phyloP scores from a whole-genome alignment of 2,797 vertebrate species.

The Spinus pinus region DNA sequence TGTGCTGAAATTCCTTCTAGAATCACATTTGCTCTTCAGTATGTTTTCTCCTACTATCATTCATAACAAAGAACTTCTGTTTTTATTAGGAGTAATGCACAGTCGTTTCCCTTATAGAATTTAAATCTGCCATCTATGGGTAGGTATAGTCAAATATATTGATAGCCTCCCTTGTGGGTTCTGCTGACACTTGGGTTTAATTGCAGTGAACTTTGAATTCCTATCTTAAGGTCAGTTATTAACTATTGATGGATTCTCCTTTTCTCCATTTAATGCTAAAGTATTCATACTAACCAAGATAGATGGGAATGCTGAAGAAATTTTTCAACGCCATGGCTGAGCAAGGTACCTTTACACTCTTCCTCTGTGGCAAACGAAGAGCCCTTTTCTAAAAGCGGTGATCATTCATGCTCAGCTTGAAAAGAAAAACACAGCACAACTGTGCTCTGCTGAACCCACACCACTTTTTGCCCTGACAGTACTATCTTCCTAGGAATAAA shows the following conservation, averaged over 20 bases:
- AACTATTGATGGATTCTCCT: constrained; percentile 82
- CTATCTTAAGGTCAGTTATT: constrained; percentile 83
- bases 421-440: neutral
- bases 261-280: constrained; percentile 80
- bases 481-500: constrained; percentile 31
- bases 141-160: constrained; percentile 74
- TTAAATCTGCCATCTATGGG: constrained; percentile 66
- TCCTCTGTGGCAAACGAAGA: constrained; percentile 50
- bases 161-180: constrained; percentile 74
- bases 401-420: constrained; percentile 62
- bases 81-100: constrained; percentile 68
- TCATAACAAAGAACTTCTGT: constrained; percentile 62
- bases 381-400: constrained; percentile 56
- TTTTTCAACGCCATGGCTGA: constrained; percentile 70
- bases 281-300: constrained; percentile 80
- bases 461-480: neutral
- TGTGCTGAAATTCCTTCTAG: constrained; percentile 63
- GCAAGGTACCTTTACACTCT: constrained; percentile 61
- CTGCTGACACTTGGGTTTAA: constrained; percentile 77
- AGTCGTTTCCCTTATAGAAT: constrained; percentile 51
- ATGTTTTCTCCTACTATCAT: constrained; percentile 38
- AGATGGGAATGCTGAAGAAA: constrained; percentile 66
- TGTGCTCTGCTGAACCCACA: neutral
- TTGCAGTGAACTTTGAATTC: constrained; percentile 82
- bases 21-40: constrained; percentile 59